Percentiles rank a stretch among this genome's conserved stretches.
These are phyloP conservation scores for Labeo calbasu DNA, from an alignment of 2,797 vertebrate species.

Conservation along the genomic window DNA sequence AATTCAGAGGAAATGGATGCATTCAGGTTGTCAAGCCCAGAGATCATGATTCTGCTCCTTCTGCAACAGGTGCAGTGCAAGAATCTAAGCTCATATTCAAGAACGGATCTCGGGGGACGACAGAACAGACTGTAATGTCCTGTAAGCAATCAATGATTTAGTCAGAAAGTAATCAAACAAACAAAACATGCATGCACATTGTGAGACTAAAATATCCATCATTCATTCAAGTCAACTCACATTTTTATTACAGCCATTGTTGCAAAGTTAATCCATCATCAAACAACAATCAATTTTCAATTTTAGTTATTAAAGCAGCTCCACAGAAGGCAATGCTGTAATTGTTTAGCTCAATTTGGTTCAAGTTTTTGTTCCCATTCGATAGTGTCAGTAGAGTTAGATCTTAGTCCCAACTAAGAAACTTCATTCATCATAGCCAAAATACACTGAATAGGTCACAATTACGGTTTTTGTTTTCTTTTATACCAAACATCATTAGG, in stretches of 20 bases:
- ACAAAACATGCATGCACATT: not conserved
- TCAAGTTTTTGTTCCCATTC: not conserved
- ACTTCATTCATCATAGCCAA: too few relatives aligned
- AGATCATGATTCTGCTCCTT: conserved; percentile 68
- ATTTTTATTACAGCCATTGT: not conserved
- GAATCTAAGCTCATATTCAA: conserved; percentile 69
- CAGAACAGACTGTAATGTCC: conserved; percentile 67
- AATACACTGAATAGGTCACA: too few relatives aligned
- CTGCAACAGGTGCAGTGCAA: conserved; percentile 79
- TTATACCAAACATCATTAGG: too few relatives aligned
- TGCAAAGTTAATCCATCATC: not conserved
- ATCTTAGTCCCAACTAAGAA: not conserved
- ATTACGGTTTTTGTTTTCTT: too few relatives aligned
- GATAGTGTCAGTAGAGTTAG: not conserved
- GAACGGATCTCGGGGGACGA: conserved; percentile 59
- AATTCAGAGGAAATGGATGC: conserved; percentile 44
- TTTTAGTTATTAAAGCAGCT: not conserved
- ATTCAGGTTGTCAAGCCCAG: conserved; percentile 63
- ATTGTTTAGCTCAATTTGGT: not conserved
- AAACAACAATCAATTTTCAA: not conserved
- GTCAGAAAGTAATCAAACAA: not conserved
- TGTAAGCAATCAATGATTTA: conserved; percentile 49
- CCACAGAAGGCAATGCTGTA: not conserved
- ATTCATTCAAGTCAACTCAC: too few relatives aligned
- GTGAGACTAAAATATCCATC: not conserved